Conservation (phyloP, 35 echinoderm and acorn worm species). For the Eucidaris tribuloides region DNA sequence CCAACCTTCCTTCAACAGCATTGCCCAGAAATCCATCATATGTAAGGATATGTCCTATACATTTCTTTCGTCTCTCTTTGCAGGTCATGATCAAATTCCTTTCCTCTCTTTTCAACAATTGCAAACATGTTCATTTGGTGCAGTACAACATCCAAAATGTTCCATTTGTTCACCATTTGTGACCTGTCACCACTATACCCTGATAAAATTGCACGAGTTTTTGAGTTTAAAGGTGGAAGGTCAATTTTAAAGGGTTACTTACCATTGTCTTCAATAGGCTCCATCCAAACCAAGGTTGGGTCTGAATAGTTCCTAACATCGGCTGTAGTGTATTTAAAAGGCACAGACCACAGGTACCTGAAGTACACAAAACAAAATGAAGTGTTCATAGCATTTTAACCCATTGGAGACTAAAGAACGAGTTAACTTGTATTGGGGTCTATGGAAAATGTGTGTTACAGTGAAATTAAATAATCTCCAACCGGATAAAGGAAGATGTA, state of each 20-base stretch:
- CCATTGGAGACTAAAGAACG: not conserved
- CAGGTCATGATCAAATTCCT: too few relatives aligned
- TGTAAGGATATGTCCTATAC: too few relatives aligned
- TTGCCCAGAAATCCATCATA: too few relatives aligned
- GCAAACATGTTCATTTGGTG: too few relatives aligned
- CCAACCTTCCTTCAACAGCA: too few relatives aligned
- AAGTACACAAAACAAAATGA: not conserved
- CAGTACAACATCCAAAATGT: too few relatives aligned
- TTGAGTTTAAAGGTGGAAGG: too few relatives aligned
- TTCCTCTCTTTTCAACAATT: too few relatives aligned
- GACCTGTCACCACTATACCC: too few relatives aligned
- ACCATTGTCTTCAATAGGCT: constrained; percentile 33
- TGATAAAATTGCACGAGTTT: too few relatives aligned
- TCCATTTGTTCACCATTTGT: too few relatives aligned
- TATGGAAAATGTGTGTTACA: not conserved
- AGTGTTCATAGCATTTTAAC: not conserved
- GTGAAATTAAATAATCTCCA: not conserved
- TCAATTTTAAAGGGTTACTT: not conserved
- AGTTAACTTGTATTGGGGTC: not conserved
- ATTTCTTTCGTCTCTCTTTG: too few relatives aligned
- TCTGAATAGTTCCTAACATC: not conserved
- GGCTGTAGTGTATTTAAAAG: constrained; percentile 58
- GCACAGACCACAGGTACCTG: constrained; percentile 90
- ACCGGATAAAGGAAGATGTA: not conserved
- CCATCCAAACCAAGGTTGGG: constrained; percentile 38